phyloP scores from a whole-genome alignment of 2,888 invertebrate species.

The Agrochola litura region DNA sequence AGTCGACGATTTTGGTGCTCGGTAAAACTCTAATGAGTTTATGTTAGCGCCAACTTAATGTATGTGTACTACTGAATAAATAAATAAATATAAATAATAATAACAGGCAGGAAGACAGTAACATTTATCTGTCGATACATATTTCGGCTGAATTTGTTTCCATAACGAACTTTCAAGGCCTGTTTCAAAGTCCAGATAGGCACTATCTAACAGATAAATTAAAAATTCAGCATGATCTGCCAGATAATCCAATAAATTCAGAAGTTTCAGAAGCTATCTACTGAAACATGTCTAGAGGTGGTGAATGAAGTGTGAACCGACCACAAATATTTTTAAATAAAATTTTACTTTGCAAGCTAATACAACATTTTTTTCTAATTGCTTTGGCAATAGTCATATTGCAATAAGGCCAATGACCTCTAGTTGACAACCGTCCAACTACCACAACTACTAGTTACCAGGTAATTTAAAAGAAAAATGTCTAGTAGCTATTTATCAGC shows the following conservation, averaged over 20 bases:
- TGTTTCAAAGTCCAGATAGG: no score
- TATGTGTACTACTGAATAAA: no score
- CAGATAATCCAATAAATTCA: not conserved
- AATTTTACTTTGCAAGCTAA: no score
- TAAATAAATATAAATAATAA: no score
- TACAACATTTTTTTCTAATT: not conserved
- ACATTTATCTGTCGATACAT: no score
- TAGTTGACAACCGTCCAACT: constrained; percentile 25
- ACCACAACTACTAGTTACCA: not conserved
- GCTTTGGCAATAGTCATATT: constrained; percentile 14
- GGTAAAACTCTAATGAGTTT: no score
- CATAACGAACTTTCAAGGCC: not conserved
- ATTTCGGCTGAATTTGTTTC: not conserved
- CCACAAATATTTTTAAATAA: not conserved
- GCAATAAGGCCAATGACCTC: constrained; percentile 34
- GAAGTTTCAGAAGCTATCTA: not conserved
- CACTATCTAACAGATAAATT: no score
- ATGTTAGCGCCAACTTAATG: no score
- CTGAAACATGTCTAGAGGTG: not conserved
- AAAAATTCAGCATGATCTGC: no score
- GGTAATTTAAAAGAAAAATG: constrained; percentile 14
- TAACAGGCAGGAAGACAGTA: no score
- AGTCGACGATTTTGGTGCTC: no score
- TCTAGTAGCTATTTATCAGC: not conserved
- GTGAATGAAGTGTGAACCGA: not conserved